These are phyloP conservation scores for Eristalinus aeneus DNA, from an alignment of 2,888 invertebrate species.

Conservation along the genomic window DNA sequence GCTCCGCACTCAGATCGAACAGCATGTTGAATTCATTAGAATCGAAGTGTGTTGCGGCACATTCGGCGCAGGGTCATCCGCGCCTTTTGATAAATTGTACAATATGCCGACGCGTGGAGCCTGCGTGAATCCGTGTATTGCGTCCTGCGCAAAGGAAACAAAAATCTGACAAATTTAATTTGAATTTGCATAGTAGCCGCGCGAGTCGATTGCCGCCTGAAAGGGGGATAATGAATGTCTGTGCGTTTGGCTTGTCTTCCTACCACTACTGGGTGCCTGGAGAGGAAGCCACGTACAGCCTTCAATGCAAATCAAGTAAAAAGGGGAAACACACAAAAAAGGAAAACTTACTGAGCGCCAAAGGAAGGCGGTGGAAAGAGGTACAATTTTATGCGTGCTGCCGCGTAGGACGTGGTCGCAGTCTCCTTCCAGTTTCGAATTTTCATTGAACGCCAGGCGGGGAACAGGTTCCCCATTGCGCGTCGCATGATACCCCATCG, in stretches of 20 bases:
- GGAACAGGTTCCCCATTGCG: slow-evolving; percentile 38
- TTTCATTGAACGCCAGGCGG: slow-evolving; percentile 26
- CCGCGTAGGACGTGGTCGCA: slow-evolving; percentile 51
- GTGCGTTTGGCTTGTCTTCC: background rate
- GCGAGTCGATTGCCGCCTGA: slow-evolving; percentile 8
- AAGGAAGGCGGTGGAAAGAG: slow-evolving; percentile 21
- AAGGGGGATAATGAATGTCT: slow-evolving; percentile 53
- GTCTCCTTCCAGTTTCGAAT: slow-evolving; percentile 22
- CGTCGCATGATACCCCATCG: slow-evolving; percentile 26
- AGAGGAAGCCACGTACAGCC: slow-evolving; percentile 36
- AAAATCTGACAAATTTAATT: slow-evolving; percentile 59
- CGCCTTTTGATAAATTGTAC: slow-evolving; percentile 55
- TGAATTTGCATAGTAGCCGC: slow-evolving; percentile 60
- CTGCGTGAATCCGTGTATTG: slow-evolving; percentile 6
- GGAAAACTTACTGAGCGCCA: background rate
- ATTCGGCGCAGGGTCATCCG: slow-evolving; percentile 45
- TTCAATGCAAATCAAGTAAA: background rate
- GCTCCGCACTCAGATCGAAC: slow-evolving; percentile 29
- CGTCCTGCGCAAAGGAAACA: background rate
- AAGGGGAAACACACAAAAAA: background rate
- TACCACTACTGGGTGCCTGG: background rate
- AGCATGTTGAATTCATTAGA: slow-evolving; percentile 62
- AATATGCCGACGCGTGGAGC: slow-evolving; percentile 43
- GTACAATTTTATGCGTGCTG: slow-evolving; percentile 27
- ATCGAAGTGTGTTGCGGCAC: slow-evolving; percentile 45